Percentiles rank a stretch among this genome's conserved stretches.
These are phyloP conservation scores for Cepaea nemoralis DNA, from an alignment of 1,140 invertebrate species.

Conservation along the genomic window DNA sequence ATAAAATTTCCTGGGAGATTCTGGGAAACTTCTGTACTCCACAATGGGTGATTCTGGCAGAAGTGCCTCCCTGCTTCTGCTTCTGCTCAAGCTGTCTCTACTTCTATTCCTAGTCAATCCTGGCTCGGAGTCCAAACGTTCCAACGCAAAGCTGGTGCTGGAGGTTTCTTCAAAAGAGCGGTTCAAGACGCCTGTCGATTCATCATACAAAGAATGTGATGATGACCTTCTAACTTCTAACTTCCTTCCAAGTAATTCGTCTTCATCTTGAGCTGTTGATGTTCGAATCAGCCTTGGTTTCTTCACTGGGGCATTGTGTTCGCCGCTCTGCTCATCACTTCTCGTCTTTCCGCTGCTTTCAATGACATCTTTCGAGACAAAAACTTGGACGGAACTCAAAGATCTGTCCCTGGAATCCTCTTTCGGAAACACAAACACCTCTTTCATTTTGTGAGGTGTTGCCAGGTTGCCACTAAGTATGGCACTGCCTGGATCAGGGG, in stretches of 20 bases:
- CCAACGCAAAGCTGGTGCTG: constrained; percentile 16
- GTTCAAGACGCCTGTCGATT: constrained; percentile 7
- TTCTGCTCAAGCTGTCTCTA: constrained; percentile 14
- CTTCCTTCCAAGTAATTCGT: neutral
- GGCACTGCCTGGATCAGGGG: neutral
- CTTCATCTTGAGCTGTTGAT: constrained; percentile 17
- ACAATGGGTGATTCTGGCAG: neutral
- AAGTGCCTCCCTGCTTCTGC: constrained; percentile 13
- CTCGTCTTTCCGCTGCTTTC: neutral
- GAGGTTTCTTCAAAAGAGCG: constrained; percentile 26
- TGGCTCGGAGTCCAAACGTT: constrained; percentile 28
- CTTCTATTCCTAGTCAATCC: neutral
- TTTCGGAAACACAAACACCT: constrained; percentile 21
- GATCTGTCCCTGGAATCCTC: neutral
- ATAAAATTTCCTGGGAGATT: neutral
- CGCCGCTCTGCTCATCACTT: neutral
- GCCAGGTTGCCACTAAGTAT: constrained; percentile 38
- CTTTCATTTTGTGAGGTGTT: neutral
- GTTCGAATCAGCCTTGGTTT: constrained; percentile 22
- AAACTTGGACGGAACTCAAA: neutral
- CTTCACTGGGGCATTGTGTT: neutral
- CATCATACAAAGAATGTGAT: neutral
- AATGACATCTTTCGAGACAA: neutral
- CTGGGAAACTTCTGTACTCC: neutral
- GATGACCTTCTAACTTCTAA: neutral